These are phyloP conservation scores for Rhineura floridana DNA, from an alignment of 2,113 vertebrate genomes.

Conservation along the genomic window DNA sequence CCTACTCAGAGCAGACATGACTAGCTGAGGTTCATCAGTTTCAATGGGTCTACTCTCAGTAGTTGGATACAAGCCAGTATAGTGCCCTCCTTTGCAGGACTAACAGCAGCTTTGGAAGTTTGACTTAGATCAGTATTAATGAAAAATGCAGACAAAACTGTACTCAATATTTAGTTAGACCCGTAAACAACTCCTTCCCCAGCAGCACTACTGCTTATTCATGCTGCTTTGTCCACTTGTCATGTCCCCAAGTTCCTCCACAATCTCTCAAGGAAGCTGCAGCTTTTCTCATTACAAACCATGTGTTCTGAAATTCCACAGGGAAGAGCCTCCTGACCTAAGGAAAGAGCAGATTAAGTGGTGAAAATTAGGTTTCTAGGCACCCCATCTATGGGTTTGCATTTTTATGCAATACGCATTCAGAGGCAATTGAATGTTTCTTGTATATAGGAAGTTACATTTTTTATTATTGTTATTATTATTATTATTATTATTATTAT, in stretches of 20 bases:
- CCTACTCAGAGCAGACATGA: too few relatives aligned
- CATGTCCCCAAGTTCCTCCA: neutral
- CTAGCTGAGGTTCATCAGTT: too few relatives aligned
- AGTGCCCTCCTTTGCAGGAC: neutral
- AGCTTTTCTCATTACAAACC: neutral
- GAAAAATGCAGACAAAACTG: neutral
- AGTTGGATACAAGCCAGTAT: too few relatives aligned
- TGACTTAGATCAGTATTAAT: neutral
- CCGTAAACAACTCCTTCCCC: too few relatives aligned
- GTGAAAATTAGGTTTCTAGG: neutral
- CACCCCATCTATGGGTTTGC: too few relatives aligned
- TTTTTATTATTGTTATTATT: too few relatives aligned
- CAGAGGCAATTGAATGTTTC: neutral
- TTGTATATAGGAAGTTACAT: neutral
- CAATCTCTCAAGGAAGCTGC: too few relatives aligned
- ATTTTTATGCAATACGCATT: neutral
- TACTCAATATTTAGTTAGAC: too few relatives aligned
- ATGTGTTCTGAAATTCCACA: neutral
- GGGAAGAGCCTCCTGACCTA: neutral
- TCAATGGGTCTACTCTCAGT: too few relatives aligned
- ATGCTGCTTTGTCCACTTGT: neutral
- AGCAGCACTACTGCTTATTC: neutral
- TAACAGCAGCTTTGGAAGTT: neutral
- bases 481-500: too few relatives aligned
- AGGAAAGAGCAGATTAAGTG: neutral